These are phyloP conservation scores for Drosophila eugracilis DNA, from an alignment of 1,140 invertebrate genomes.

Conservation along the genomic window DNA sequence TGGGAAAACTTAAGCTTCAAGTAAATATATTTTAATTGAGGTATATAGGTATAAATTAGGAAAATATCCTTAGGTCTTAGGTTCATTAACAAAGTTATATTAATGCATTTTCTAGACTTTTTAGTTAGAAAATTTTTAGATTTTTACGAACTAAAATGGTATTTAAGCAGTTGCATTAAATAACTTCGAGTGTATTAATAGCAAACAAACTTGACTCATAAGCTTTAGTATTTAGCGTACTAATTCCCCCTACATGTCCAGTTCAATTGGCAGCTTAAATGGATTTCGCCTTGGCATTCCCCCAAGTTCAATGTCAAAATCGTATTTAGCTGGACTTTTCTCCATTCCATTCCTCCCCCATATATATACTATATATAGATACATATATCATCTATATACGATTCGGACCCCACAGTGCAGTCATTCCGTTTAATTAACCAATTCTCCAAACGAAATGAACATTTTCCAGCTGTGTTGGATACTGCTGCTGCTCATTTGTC, in stretches of 20 bases:
- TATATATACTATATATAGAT: too few relatives aligned
- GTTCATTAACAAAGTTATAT: too few relatives aligned
- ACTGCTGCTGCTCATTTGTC: conserved; percentile 37
- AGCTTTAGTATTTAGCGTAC: conserved; percentile 19
- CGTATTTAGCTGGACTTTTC: conserved; percentile 15
- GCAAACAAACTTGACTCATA: conserved; percentile 8
- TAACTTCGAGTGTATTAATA: not conserved
- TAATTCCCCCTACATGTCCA: conserved; percentile 17
- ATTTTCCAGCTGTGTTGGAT: conserved; percentile 28
- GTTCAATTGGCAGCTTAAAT: conserved; percentile 40
- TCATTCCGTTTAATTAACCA: conserved; percentile 62
- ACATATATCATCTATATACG: not conserved
- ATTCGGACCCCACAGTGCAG: conserved; percentile 22
- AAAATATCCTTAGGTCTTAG: too few relatives aligned
- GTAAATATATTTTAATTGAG: not conserved
- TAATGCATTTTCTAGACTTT: too few relatives aligned
- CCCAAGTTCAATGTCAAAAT: conserved; percentile 62
- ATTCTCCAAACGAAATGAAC: conserved; percentile 51
- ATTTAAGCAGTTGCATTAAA: not conserved
- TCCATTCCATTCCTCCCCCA: not conserved
- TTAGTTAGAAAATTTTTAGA: too few relatives aligned
- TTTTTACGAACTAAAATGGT: too few relatives aligned
- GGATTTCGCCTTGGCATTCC: conserved; percentile 64
- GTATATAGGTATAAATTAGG: too few relatives aligned
- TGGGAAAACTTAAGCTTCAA: not conserved